Conservation (phyloP, 2,113 vertebrate species). For the Hydropotes inermis region DNA sequence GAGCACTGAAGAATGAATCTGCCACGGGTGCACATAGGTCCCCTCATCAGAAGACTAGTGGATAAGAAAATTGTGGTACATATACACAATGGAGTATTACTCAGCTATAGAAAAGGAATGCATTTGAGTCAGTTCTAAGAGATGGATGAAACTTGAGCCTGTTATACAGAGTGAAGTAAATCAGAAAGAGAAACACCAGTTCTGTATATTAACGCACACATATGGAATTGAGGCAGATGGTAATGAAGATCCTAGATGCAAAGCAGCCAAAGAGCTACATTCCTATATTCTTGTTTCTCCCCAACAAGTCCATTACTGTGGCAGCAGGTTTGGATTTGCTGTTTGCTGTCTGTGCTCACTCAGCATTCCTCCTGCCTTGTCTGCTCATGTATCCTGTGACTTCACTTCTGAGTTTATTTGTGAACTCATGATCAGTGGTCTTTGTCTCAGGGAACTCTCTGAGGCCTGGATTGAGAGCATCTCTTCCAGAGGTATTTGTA, state of each 20-base stretch:
- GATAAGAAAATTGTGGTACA: rapidly evolving
- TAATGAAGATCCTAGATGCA: background rate
- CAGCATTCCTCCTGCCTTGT: too few relatives aligned
- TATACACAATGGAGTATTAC: background rate
- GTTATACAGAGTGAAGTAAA: background rate
- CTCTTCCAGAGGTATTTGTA: rapidly evolving
- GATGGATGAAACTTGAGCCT: background rate
- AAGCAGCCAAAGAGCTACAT: background rate
- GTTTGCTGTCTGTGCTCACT: background rate
- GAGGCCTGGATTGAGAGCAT: too few relatives aligned
- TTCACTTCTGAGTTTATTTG: background rate
- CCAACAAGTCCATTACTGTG: background rate
- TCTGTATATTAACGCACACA: rapidly evolving
- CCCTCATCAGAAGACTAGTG: background rate
- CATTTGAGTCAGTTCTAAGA: background rate
- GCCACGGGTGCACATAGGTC: background rate
- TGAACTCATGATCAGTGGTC: background rate
- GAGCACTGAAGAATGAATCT: background rate
- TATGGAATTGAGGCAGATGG: background rate
- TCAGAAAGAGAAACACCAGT: background rate
- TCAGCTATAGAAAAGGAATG: background rate
- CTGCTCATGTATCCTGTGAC: background rate
- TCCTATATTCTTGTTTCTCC: background rate
- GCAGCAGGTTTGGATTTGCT: background rate
- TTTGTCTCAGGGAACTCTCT: background rate